A percentile compares a stretch with the other conserved stretches of the same genome.
Conservation (phyloP, 2,797 vertebrate species). For the Danio albolineatus region DNA sequence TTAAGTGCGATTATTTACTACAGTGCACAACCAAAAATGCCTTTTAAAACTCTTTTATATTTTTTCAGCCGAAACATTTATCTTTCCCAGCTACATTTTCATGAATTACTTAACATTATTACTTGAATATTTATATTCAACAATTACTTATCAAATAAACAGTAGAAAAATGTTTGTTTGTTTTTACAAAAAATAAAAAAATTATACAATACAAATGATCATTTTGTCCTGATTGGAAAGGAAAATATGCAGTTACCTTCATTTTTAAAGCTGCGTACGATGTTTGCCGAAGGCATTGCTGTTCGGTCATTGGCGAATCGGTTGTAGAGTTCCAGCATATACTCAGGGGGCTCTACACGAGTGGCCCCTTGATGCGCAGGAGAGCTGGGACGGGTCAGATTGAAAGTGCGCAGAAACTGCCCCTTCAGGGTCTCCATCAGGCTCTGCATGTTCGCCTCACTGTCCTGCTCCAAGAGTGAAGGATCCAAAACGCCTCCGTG, state of each 20-base stretch:
- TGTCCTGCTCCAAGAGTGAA: constrained; percentile 84
- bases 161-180: neutral
- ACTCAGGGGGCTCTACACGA: constrained; percentile 92
- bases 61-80: neutral
- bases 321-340: constrained; percentile 98
- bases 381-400: constrained; percentile 88
- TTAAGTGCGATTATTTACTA: neutral
- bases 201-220: neutral
- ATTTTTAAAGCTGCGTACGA: constrained; percentile 97
- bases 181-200: neutral
- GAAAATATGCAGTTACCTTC: constrained; percentile 84
- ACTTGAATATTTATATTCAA: neutral
- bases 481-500: constrained; percentile 86
- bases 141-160: neutral
- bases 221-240: neutral
- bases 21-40: too few relatives aligned
- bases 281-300: constrained; percentile 93
- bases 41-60: too few relatives aligned
- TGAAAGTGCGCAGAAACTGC: constrained; percentile 90
- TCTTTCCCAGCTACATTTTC: neutral
- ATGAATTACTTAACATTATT: neutral
- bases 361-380: constrained; percentile 70
- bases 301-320: constrained; percentile 91
- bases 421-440: constrained; percentile 89
- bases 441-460: constrained; percentile 83